These are phyloP conservation scores for Plectropomus leopardus DNA, from an alignment of 2,113 vertebrate genomes.

Conservation along the genomic window DNA sequence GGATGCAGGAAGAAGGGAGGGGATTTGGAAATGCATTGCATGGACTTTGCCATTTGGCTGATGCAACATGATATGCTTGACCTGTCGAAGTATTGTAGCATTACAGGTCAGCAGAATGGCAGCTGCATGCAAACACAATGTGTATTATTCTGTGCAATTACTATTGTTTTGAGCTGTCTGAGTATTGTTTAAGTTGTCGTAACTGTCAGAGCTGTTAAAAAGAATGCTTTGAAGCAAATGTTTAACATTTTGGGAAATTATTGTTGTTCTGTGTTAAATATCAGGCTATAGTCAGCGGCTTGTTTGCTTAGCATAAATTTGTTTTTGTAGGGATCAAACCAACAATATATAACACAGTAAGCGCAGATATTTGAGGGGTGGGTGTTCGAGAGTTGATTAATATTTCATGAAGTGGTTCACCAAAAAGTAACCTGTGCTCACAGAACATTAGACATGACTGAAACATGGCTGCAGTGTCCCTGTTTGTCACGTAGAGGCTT, in stretches of 20 bases:
- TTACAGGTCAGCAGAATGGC: neutral
- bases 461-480: neutral
- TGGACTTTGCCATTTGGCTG: constrained; percentile 40
- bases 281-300: neutral
- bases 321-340: no score
- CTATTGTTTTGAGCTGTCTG: neutral
- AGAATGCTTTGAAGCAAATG: neutral
- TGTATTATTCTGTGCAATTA: neutral
- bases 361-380: neutral
- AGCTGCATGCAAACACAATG: neutral
- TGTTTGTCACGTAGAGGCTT: neutral
- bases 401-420: no score
- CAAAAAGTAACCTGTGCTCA: neutral
- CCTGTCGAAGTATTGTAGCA: neutral
- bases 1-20: constrained; percentile 61
- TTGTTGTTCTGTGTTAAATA: neutral
- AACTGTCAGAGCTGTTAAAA: neutral
- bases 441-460: neutral
- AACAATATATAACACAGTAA: no score
- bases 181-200: neutral
- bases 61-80: constrained; percentile 49
- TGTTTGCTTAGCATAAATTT: no score
- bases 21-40: constrained; percentile 11
- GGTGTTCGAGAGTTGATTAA: no score
- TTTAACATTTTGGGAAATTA: neutral